Evolutionary conservation across 2,113 vertebrate species (phyloP), one percentile per base, ranked within the genome.

Genomic region (Neopipo cinnamomea): DNA sequence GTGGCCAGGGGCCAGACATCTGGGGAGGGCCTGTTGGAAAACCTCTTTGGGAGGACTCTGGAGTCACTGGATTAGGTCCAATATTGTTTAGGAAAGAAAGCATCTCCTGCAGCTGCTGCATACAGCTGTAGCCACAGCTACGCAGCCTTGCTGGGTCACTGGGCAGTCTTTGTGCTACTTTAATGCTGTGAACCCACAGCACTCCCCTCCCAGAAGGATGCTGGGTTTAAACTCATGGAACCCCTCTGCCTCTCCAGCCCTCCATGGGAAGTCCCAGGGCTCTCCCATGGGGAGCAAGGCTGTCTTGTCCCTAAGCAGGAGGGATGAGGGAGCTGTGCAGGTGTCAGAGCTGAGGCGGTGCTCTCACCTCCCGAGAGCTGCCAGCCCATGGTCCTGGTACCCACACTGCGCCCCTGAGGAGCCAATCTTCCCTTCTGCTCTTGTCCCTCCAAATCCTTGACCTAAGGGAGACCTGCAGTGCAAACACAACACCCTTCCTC

Each of bases 121-220:
- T 14, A 5, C 33, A 50, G 52, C 31, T 71, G 47, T 33, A 66
- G 65, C 61, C 77, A 42, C 30, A 80, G 63, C 50, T 62, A n/a
- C 0, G 0, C 65, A 68, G 25, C 28, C 58, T 37, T 14, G 3
- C 67, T 0, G 1, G 59, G 50, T 22, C 65, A 47, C 35, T 2
- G 6, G 10, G 15, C 25, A 41, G 42, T 13, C 37, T 71, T 44
- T 55, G 19, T 4, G 9, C 65, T 39, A 14, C 46, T 12, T 39
- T 41, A 25, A 31, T 4, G 1, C 12, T 4, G 0, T 4, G 31
- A 19, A 28, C 8, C 23, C 2, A 0, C 73, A 74, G 37, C 2
- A 2, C 2, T 63, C 4, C 12, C 27, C 44, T 5, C 8, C 39
- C 4, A 3, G 31, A 70, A 55, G n/a, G 21, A 22, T 3, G 2